Conservation (phyloP, 2,888 invertebrate genomes). For the Dioctria linearis region DNA sequence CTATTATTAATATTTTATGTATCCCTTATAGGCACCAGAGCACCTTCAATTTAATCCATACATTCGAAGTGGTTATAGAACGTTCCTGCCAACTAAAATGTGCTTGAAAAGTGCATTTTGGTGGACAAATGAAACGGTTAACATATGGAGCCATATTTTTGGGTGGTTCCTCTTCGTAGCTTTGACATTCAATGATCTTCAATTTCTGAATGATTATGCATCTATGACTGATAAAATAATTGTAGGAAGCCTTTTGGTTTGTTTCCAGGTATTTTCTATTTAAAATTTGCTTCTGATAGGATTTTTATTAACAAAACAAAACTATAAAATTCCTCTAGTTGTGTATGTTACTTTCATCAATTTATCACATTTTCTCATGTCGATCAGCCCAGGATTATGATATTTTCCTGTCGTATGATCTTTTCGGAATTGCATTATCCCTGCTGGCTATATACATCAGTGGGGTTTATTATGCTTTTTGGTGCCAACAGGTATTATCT, state of each 20-base stretch:
- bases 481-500: slow-evolving; percentile 86
- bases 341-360: slow-evolving; percentile 92
- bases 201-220: slow-evolving; percentile 84
- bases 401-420: slow-evolving; percentile 89
- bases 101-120: slow-evolving; percentile 94
- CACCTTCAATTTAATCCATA: slow-evolving; percentile 90
- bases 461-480: slow-evolving; percentile 97
- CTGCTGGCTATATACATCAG: slow-evolving; percentile 95
- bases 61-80: slow-evolving; percentile 88
- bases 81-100: slow-evolving; percentile 83
- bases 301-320: not conserved
- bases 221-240: slow-evolving; percentile 87
- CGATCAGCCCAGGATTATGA: slow-evolving; percentile 89
- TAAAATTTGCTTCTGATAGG: not conserved
- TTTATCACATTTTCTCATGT: slow-evolving; percentile 96
- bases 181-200: slow-evolving; percentile 87
- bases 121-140: slow-evolving; percentile 96
- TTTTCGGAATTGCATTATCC: slow-evolving; percentile 94
- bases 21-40: slow-evolving; percentile 79
- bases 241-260: slow-evolving; percentile 85
- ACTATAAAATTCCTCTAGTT: slow-evolving; percentile 75
- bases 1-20: slow-evolving; percentile 17
- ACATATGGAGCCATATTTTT: slow-evolving; percentile 97
- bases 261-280: slow-evolving; percentile 81
- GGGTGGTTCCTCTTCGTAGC: slow-evolving; percentile 88